Base-by-base conservation (phyloP, 2,113 vertebrate species). In the Reinhardtius hippoglossoides region DNA sequence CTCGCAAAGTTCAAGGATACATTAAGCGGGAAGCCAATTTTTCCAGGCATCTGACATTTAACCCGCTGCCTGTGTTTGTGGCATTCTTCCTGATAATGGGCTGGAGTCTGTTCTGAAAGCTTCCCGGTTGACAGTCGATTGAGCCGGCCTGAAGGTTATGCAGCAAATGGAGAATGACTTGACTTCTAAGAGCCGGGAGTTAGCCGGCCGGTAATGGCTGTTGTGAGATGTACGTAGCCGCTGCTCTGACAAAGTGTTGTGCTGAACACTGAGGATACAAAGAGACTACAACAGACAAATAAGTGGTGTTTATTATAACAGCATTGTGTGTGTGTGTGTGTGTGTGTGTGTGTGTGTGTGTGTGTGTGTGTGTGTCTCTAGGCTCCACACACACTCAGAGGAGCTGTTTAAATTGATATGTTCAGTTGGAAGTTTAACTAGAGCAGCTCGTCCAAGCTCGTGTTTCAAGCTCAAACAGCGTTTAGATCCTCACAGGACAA, bases 31-130 rank as follows among this genome's bases (percentile, higher is more conserved):
- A 77, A 88, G 82, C 63, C 73, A 81, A 83, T 87, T 85, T 90
- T 81, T 87, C 58, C 85, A 44, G 79, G 82, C 88, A 81, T 88
- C 72, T 91, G 89, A 87, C 90, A 90, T 92, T 88, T 86, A 78
- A 90, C 88, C 89, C 52, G 0, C 63, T 63, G 80, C 84, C 78
- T 77, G 82, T 79, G 82, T 87, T 82, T 76, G 78, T 71, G 65
- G 75, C 87, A 78, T 85, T 88, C 84, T 74, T 83, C 46, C 74
- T 35, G 71, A 86, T 89, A 90, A 93, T 88, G 77, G 91, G 81
- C 71, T 48, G 27, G 57, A 74, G 82, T 80, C 78, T 74, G 84
- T 90, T 87, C 76, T 80, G 82, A 90, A 87, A 86, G 85, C 85
- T 69, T 88, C 74, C 76, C 76, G 71, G 70, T 73, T 83, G 85